Base-by-base conservation (phyloP, 2,113 vertebrate species). In the Onychorhynchus coronatus region DNA sequence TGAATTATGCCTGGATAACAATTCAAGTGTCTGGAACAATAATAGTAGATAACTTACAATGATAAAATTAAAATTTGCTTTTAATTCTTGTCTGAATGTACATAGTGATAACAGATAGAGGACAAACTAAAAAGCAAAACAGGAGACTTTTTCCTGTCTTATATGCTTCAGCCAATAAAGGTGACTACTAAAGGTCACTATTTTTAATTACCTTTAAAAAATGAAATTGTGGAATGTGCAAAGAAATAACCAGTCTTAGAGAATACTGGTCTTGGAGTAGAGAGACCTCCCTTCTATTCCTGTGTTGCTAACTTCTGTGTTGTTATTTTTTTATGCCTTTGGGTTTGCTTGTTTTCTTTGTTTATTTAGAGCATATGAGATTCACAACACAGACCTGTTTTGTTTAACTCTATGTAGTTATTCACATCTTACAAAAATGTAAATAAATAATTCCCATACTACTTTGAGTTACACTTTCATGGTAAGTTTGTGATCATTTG, bases 361-460 rank as follows among this genome's bases (percentile, higher is more conserved):
- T 88, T 87, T 87, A 52, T 85, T 96, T 83, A 90, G 62, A 70
- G 37, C 0, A 0, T 24, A 76, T 2, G 8, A 52, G 14, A 14
- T 58, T 88, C 66, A 79, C 35, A 85, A 71, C 41, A 88, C 74
- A 91, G 73, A 82, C 33, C 19, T 72, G 49, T 72, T 85, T 22
- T 14, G 12, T 73, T 85, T 65, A 88, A 66, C 49, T 44, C 30
- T 65, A 13, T 76, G 35, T 30, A 65, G 71, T 72, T 89, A 62
- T 28, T 41, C 41, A 35, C 8, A 0, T 25, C 71, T 91, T 93
- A 76, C 24, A 84, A 90, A 96, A 83, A 91, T 42, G 53, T 28
- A 90, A 94, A 90, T 83, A 83, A 92, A 76, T 95, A 70, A 70
- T 85, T 95, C 46, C 49, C 10, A 17, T 80, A 44, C 28, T 75